Percentiles rank a stretch among this genome's conserved stretches.
These are phyloP conservation scores for Akabosia matsudoensis DNA, from an alignment of 1,140 invertebrate genomes.

Conservation along the genomic window DNA sequence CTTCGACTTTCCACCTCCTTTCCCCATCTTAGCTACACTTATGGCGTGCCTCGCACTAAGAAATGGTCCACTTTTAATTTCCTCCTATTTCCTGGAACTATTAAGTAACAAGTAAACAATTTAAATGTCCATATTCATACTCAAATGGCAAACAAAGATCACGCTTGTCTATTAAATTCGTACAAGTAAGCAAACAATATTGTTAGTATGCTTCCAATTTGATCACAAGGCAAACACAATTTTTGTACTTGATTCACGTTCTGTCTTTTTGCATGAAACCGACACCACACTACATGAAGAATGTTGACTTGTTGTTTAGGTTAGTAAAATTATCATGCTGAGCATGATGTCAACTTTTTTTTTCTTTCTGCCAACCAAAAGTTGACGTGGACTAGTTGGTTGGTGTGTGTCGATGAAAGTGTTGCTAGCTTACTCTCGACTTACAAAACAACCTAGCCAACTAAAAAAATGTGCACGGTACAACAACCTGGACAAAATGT, in stretches of 20 bases:
- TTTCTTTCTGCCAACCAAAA: neutral
- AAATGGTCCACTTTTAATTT: neutral
- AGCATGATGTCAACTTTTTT: neutral
- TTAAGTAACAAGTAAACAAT: neutral
- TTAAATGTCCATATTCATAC: too few relatives aligned
- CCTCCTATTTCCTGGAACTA: neutral
- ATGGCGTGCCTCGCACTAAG: neutral
- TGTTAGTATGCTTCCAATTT: too few relatives aligned
- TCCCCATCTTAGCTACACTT: neutral
- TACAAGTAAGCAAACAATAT: too few relatives aligned
- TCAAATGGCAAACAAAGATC: too few relatives aligned
- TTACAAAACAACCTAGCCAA: neutral
- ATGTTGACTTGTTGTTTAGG: neutral
- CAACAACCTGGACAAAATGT: too few relatives aligned
- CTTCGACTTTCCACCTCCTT: conserved; percentile 19
- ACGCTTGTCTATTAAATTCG: too few relatives aligned
- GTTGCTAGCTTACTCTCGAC: neutral
- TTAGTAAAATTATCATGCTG: neutral
- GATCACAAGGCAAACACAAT: too few relatives aligned
- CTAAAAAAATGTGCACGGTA: neutral
- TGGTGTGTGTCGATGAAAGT: too few relatives aligned
- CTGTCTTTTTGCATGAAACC: too few relatives aligned
- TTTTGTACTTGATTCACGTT: too few relatives aligned
- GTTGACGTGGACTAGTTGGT: neutral
- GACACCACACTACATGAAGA: too few relatives aligned